Conservation (phyloP, 35 echinoderm and acorn worm genomes). For the Ophioderma brevispina region DNA sequence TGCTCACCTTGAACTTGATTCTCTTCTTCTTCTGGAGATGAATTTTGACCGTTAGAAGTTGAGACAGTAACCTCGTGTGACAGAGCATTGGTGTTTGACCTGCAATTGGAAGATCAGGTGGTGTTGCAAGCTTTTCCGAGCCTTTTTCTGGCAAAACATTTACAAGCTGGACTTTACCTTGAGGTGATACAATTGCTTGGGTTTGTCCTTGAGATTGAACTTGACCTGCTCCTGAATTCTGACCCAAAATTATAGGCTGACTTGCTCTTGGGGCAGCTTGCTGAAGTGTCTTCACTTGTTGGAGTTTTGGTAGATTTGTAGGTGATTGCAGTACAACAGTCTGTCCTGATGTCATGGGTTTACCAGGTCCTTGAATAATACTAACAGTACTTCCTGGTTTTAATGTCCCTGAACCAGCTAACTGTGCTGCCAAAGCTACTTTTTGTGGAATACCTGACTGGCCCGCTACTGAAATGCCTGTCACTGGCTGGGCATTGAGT, state of each 20-base stretch:
- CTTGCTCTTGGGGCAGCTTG: neutral
- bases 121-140: neutral
- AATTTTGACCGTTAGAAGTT: neutral
- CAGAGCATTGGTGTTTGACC: neutral
- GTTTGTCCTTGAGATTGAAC: neutral
- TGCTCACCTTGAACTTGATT: neutral
- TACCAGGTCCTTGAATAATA: conserved; percentile 32
- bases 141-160: conserved; percentile 3
- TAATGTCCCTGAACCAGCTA: conserved; percentile 20
- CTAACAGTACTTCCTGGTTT: conserved; percentile 49
- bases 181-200: conserved; percentile 11
- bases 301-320: neutral
- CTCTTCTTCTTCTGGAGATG: neutral
- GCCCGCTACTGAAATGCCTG: conserved; percentile 62
- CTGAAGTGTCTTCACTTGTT: conserved; percentile 15
- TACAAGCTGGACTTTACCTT: conserved; percentile 26
- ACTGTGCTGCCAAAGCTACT: conserved; percentile 37
- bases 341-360: neutral
- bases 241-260: conserved; percentile 31
- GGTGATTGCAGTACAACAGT: neutral
- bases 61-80: neutral
- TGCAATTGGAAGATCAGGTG: neutral
- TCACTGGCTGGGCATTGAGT: conserved; percentile 53
- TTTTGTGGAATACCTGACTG: conserved; percentile 56
- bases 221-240: neutral